A percentile compares a stretch with the other conserved stretches of the same genome.
These are phyloP conservation scores for Thecocarcelia acutangulata DNA, from an alignment of 2,888 invertebrate genomes.

Conservation along the genomic window DNA sequence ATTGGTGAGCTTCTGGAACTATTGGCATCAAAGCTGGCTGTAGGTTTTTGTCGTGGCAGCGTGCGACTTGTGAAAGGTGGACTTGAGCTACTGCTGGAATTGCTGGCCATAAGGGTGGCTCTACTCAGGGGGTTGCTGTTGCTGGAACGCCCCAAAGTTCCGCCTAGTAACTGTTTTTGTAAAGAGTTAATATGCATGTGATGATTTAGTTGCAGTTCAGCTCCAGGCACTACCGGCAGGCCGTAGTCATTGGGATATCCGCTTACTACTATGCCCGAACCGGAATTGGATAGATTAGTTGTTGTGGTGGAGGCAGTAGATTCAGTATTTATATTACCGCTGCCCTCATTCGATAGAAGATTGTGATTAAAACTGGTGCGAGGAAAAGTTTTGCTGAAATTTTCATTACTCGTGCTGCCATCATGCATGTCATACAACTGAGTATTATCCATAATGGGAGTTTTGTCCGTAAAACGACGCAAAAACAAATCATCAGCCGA, in stretches of 20 bases:
- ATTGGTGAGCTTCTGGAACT: conserved; percentile 71
- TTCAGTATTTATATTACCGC: conserved; percentile 71
- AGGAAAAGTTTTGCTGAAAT: conserved; percentile 85
- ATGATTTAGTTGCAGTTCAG: conserved; percentile 80
- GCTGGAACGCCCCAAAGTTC: conserved; percentile 74
- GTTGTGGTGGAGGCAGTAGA: conserved; percentile 79
- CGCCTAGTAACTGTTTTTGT: conserved; percentile 80
- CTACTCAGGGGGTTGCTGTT: conserved; percentile 67
- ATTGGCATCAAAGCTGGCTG: conserved; percentile 68
- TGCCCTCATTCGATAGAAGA: conserved; percentile 59
- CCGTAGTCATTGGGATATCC: conserved; percentile 91
- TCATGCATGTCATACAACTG: conserved; percentile 80
- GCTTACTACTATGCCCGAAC: conserved; percentile 68
- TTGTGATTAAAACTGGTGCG: conserved; percentile 78
- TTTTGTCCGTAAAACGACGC: conserved; percentile 87
- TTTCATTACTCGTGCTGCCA: conserved; percentile 82
- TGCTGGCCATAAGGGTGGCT: conserved; percentile 69
- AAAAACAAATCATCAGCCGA: conserved; percentile 82
- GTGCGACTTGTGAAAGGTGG: conserved; percentile 73
- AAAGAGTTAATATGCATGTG: conserved; percentile 81
- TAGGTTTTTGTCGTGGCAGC: conserved; percentile 73
- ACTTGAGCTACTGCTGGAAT: conserved; percentile 70
- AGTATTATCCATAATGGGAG: conserved; percentile 86
- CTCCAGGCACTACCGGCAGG: conserved; percentile 85
- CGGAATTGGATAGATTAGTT: conserved; percentile 77